Evolutionary conservation across 2,888 invertebrate species (phyloP).

Genomic region (Folsomia manolachei): DNA sequence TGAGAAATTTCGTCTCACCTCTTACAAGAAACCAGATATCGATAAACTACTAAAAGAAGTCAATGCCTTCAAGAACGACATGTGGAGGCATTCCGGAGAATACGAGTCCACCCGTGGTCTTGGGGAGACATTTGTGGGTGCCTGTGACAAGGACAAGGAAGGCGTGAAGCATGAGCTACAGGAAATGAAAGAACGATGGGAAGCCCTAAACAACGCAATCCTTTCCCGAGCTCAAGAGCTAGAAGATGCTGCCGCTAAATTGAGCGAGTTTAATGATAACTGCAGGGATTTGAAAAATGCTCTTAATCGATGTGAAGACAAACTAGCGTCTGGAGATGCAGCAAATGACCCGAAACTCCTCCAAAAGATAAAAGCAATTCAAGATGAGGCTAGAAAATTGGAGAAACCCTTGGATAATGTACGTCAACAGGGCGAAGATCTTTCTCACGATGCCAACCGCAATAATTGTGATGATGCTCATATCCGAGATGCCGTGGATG

Average conservation of each 20-base stretch:
- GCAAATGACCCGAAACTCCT: conserved; percentile 78
- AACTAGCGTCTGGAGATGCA: conserved; percentile 69
- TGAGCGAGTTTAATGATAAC: conserved; percentile 55
- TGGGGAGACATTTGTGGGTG: conserved; percentile 81
- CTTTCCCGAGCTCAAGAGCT: conserved; percentile 70
- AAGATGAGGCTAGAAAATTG: conserved; percentile 76
- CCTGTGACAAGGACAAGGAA: conserved; percentile 88
- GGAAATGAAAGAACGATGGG: conserved; percentile 83
- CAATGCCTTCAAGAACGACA: conserved; percentile 84
- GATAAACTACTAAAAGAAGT: conserved; percentile 84
- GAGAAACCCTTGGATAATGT: conserved; percentile 67
- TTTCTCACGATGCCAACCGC: conserved; percentile 71
- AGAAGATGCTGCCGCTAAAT: conserved; percentile 71
- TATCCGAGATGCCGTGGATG: conserved; percentile 74
- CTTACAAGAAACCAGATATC: conserved; percentile 77
- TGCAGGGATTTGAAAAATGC: conserved; percentile 79
- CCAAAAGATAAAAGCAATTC: conserved; percentile 75
- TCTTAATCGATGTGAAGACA: conserved; percentile 84
- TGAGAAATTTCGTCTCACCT: conserved; percentile 69
- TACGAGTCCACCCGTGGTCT: conserved; percentile 82
- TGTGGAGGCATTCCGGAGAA: conserved; percentile 90
- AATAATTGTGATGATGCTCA: conserved; percentile 71
- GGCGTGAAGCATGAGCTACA: conserved; percentile 78
- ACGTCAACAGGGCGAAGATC: conserved; percentile 69
- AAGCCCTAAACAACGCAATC: conserved; percentile 79